Evolutionary conservation across 2,888 invertebrate species (phyloP).

Genomic region (Xestia c-nigrum): DNA sequence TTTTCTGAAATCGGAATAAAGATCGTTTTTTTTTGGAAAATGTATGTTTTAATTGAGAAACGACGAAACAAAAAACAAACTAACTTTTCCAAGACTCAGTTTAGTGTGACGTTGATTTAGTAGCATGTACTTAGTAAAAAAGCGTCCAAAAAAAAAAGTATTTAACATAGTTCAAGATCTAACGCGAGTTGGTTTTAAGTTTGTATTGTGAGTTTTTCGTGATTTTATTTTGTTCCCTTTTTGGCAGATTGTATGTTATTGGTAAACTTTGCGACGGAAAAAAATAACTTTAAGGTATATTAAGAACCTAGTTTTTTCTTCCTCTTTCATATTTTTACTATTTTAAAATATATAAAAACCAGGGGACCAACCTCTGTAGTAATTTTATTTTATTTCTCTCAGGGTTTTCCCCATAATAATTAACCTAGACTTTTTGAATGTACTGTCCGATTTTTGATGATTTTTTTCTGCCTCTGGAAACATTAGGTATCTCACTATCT

Average conservation of each 20-base stretch:
- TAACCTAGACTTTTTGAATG: background rate
- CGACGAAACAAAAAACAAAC: slow-evolving; percentile 19
- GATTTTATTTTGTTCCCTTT: slow-evolving; percentile 71
- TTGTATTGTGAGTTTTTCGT: slow-evolving; percentile 67
- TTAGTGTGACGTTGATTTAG: slow-evolving; percentile 71
- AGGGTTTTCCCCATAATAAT: background rate
- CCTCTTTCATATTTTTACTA: slow-evolving; percentile 34
- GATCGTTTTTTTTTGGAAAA: background rate
- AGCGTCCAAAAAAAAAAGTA: slow-evolving; percentile 77
- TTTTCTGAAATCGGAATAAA: background rate
- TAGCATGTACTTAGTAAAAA: slow-evolving; percentile 83
- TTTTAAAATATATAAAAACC: slow-evolving; percentile 47
- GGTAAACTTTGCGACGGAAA: slow-evolving; percentile 67
- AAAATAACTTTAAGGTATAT: background rate
- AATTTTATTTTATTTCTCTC: slow-evolving; percentile 5
- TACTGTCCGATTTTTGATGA: background rate
- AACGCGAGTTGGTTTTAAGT: slow-evolving; percentile 61
- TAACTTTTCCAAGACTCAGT: slow-evolving; percentile 56
- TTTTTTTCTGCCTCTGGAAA: slow-evolving; percentile 7
- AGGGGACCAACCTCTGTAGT: slow-evolving; percentile 78
- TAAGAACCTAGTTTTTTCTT: slow-evolving; percentile 8
- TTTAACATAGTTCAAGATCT: slow-evolving; percentile 55
- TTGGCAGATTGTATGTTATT: slow-evolving; percentile 70
- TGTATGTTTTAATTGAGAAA: slow-evolving; percentile 38
- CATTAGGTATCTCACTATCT: slow-evolving; percentile 22